These are phyloP conservation scores for Oryctes rhinoceros DNA, from an alignment of 1,140 invertebrate species.

Conservation along the genomic window DNA sequence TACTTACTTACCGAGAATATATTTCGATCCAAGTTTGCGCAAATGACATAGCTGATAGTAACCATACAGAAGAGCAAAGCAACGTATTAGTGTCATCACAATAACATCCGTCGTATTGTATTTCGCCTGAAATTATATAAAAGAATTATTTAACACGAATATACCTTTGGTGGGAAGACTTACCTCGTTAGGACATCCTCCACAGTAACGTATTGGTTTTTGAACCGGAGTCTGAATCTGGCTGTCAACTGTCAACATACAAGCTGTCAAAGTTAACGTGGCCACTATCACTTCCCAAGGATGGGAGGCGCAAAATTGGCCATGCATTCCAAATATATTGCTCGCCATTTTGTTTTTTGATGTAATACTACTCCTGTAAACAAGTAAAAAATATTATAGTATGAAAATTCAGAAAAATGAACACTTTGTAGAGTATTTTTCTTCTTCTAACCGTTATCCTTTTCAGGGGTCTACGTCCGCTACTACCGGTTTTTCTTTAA, in stretches of 20 bases:
- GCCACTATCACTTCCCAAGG: constrained; percentile 95
- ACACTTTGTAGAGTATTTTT: no score
- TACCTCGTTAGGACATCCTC: constrained; percentile 63
- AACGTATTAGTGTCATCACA: constrained; percentile 89
- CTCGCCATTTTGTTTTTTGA: constrained; percentile 45
- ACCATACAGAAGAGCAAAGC: constrained; percentile 87
- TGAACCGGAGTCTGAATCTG: constrained; percentile 53
- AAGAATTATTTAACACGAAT: not conserved
- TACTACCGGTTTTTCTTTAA: no score
- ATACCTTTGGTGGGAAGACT: not conserved
- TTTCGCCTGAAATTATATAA: constrained; percentile 61
- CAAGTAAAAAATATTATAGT: not conserved
- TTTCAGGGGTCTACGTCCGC: no score
- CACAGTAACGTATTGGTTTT: constrained; percentile 57
- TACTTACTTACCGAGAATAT: constrained; percentile 65
- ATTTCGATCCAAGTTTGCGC: constrained; percentile 89
- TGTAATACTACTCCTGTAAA: not conserved
- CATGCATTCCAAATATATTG: constrained; percentile 81
- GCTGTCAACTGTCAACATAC: constrained; percentile 83
- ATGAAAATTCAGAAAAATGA: no score
- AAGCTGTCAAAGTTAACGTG: constrained; percentile 84
- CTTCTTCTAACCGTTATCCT: no score
- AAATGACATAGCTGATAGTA: constrained; percentile 93
- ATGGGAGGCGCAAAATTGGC: constrained; percentile 90
- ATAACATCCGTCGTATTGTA: constrained; percentile 86